Base-by-base conservation (phyloP, 2,113 vertebrate genomes). In the Uria lomvia region DNA sequence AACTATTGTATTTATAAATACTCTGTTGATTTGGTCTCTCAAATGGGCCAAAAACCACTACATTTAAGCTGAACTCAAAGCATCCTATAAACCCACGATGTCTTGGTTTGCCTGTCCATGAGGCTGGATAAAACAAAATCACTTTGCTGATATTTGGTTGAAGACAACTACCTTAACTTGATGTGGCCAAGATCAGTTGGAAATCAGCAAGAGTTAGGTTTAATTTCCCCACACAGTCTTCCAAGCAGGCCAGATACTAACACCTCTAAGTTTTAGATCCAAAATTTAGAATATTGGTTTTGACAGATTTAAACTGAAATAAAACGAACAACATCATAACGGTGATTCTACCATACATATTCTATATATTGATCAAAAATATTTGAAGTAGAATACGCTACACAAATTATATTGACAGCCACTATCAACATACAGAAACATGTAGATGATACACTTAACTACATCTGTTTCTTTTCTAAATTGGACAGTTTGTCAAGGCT, bases 271-370 rank as follows among this genome's bases (percentile, higher is more conserved):
- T 9, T 42, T 71, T 15, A 74, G 3, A 13, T 15, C 5, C 22
- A 84, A 53, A 71, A 50, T 22, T 50, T 21, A 58, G 8, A 80
- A 52, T 12, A 66, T 18, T 50, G 7, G 4, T 67, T 82, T 36
- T 55, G 43, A 67, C 4, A 20, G 14, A 59, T 27, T 34, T 27
- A 62, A 49, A 32, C 10, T 0, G 0, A 85, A 87, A 45, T 49
- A 1, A 45, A 80, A 49, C 9, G 0, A 49, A 56, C 50, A 10
- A 0, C 22, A 60, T 15, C 3, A 4, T 2, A 11, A 5, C 2
- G 0, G 13, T 32, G 38, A 49, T 23, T 45, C 3, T 16, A 45
- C 15, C 2, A 0, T 22, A 58, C 3, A 14, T 10, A 38, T 43
- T 38, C 16, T 19, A 11, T 7, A 12, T 17, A 27, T 4, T 6